Evolutionary conservation across 2,888 invertebrate species (phyloP), one percentile per base, ranked within the genome.

Genomic region (Cephonodes hylas): DNA sequence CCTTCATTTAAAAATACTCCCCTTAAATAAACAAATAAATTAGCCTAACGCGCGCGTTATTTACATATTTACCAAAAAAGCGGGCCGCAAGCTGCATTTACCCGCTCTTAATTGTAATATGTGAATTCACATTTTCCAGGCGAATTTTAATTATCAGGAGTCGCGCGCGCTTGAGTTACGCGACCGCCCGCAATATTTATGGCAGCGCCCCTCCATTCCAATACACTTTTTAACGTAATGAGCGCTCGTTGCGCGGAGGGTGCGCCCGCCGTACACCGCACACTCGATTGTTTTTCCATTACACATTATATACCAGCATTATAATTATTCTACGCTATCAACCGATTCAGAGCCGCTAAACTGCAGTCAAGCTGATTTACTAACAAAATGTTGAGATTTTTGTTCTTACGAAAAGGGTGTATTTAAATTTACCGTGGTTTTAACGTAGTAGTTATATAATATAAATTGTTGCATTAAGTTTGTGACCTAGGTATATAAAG

Each of bases 121-220:
- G 92, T 90, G 91, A 88, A 91, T 89, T 90, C 83, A 83, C 81
- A 83, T 87, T 88, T 90, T 86, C 84, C 88, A 81, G 87, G 84
- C 86, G 93, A 93, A 92, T 93, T 93, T 93, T 93, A 93, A 93
- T 93, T 93, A 93, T 90, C 89, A 84, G 84, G 83, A 88, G 89
- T 91, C 90, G 89, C 86, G 89, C 82, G 81, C 81, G 85, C 81
- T 78, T 92, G 92, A 92, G 83, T 87, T 91, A 92, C 91, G 90
- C 93, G 93, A 93, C 93, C 93, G 90, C 93, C 85, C 84, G 85
- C 88, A 79, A 85, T 91, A 93, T 93, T 93, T 93, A 93, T 93
- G 88, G 84, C 86, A 75, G 80, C 84, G 81, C 80, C 84, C 80
- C 81, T 78, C 86, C 87, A 83, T 89, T 86, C 88, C 91, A 87